A percentile compares a stretch with the other conserved stretches of the same genome.
phyloP scores from a whole-genome alignment of 2,888 invertebrate species.

The Ischnus inquisitorius region DNA sequence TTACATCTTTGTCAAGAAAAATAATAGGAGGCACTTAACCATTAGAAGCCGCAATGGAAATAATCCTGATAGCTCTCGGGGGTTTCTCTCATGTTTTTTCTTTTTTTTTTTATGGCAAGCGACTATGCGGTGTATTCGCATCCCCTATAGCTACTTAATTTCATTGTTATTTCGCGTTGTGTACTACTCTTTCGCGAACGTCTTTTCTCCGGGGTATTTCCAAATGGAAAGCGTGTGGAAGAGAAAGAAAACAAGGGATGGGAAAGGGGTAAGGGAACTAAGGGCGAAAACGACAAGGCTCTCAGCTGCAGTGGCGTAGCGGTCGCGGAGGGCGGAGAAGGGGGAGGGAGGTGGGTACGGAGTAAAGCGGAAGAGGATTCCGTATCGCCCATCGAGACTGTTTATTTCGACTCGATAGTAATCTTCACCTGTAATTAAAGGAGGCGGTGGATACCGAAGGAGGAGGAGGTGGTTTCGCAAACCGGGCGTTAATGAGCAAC shows the following conservation, averaged over 20 bases:
- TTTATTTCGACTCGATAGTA: constrained; percentile 67
- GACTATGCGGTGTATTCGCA: constrained; percentile 8
- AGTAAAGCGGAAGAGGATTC: constrained; percentile 33
- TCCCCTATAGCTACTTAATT: constrained; percentile 66
- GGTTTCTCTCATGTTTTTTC: constrained; percentile 42
- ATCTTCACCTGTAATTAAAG: constrained; percentile 70
- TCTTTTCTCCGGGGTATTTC: constrained; percentile 28
- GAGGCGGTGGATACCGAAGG: constrained; percentile 49
- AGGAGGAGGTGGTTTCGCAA: constrained; percentile 44
- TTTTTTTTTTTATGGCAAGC: not conserved
- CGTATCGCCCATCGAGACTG: constrained; percentile 66
- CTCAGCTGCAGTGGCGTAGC: not conserved
- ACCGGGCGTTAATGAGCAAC: constrained; percentile 65
- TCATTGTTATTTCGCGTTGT: constrained; percentile 66
- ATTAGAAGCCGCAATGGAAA: constrained; percentile 54
- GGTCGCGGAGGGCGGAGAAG: constrained; percentile 2
- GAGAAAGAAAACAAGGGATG: constrained; percentile 17
- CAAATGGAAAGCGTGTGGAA: constrained; percentile 1
- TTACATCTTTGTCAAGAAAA: constrained; percentile 16
- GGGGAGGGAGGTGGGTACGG: too few species aligned
- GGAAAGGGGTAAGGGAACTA: too few species aligned
- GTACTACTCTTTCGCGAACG: constrained; percentile 1
- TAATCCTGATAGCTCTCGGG: constrained; percentile 48
- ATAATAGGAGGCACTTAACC: constrained; percentile 50
- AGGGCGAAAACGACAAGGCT: not conserved